A percentile compares a stretch with the other conserved stretches of the same genome.
These are phyloP conservation scores for Temnothorax curvispinosus DNA, from an alignment of 1,140 invertebrate species.

Conservation along the genomic window DNA sequence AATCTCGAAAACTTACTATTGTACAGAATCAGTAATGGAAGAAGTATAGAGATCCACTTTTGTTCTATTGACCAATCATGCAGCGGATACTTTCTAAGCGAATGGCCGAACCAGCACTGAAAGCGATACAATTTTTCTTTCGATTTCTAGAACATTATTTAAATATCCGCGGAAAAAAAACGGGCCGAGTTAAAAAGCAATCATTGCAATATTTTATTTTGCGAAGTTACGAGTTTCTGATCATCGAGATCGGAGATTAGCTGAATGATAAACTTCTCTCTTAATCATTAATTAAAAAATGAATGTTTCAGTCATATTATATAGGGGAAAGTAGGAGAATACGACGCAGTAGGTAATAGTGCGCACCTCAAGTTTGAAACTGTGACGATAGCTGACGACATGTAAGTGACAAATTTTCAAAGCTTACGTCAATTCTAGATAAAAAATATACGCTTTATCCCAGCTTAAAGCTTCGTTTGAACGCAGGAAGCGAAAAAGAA, in stretches of 20 bases:
- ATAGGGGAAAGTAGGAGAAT: no score
- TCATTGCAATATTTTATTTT: not conserved
- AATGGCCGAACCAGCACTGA: slow-evolving; percentile 97
- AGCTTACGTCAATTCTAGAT: no score
- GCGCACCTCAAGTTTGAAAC: no score
- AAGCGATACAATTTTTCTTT: slow-evolving; percentile 62
- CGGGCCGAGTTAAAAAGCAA: not conserved
- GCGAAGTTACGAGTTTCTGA: not conserved
- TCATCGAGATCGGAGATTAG: not conserved
- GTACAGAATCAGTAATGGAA: slow-evolving; percentile 96
- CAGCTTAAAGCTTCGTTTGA: no score
- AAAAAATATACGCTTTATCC: no score
- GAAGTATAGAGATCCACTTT: slow-evolving; percentile 96
- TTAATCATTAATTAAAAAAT: not conserved
- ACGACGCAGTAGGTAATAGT: no score
- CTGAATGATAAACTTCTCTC: not conserved
- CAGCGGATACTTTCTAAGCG: slow-evolving; percentile 94
- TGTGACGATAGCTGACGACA: no score
- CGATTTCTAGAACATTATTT: slow-evolving; percentile 15
- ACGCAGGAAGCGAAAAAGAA: no score
- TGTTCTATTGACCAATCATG: slow-evolving; percentile 99
- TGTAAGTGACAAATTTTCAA: no score
- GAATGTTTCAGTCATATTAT: no score
- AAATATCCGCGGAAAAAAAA: slow-evolving; percentile 10
- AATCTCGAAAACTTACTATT: slow-evolving; percentile 90